phyloP scores from a whole-genome alignment of 2,113 vertebrate genomes.

The Ictalurus punctatus region DNA sequence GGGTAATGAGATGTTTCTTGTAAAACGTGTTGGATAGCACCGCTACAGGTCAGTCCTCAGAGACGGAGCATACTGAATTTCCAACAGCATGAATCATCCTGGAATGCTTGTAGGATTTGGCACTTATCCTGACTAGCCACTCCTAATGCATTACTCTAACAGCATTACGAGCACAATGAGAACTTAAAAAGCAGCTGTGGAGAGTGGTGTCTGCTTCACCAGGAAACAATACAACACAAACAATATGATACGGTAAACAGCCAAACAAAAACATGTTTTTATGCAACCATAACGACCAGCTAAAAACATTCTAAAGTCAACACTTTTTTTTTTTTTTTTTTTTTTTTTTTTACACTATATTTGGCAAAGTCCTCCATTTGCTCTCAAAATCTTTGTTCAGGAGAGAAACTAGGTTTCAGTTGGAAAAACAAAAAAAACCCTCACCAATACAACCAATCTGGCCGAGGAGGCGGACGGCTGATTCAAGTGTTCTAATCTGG shows the following conservation, averaged over 20 bases:
- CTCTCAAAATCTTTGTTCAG: not conserved
- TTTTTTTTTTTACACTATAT: not conserved
- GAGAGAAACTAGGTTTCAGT: not conserved
- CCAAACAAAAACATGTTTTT: not conserved
- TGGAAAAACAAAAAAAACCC: not conserved
- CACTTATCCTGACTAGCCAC: constrained; percentile 45
- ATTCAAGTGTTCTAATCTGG: not conserved
- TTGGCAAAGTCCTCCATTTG: not conserved
- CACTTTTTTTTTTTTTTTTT: not conserved
- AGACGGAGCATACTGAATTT: constrained; percentile 25
- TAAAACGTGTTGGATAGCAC: constrained; percentile 19
- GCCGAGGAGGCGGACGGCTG: not conserved
- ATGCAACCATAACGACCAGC: not conserved
- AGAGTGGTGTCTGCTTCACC: not conserved
- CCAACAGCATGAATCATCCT: constrained; percentile 46
- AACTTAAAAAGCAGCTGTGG: constrained; percentile 32
- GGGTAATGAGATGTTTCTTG: constrained; percentile 18
- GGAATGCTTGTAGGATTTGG: constrained; percentile 53
- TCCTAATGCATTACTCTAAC: constrained; percentile 39
- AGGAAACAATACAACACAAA: constrained; percentile 24
- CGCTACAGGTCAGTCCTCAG: constrained; percentile 17
- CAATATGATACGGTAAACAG: not conserved
- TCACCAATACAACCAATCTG: not conserved
- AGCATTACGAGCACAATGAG: constrained; percentile 35
- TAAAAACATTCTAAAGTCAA: not conserved